phyloP scores from a whole-genome alignment of 2,888 invertebrate species.

The Noctua janthe region DNA sequence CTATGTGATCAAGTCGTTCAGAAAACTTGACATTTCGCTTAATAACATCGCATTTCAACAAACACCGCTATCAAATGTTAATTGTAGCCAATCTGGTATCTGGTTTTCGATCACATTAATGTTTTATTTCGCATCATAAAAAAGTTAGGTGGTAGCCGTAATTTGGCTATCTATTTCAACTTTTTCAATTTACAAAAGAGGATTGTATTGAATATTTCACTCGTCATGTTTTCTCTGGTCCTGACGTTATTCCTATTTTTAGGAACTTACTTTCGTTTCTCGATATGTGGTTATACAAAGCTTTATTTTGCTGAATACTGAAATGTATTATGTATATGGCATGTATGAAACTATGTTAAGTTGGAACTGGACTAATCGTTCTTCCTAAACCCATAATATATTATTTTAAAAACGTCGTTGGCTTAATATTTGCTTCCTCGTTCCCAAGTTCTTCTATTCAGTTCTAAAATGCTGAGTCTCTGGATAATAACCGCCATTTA shows the following conservation, averaged over 20 bases:
- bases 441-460: slow-evolving; percentile 63
- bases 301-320: neutral
- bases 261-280: neutral
- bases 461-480: slow-evolving; percentile 67
- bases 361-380: neutral
- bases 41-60: slow-evolving; percentile 47
- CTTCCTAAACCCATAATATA: neutral
- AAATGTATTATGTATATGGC: neutral
- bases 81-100: slow-evolving; percentile 35
- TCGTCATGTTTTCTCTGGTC: neutral
- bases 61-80: slow-evolving; percentile 55
- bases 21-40: slow-evolving; percentile 49
- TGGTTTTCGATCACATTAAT: slow-evolving; percentile 42
- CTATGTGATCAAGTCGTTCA: slow-evolving; percentile 58
- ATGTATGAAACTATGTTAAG: neutral
- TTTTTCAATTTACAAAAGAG: slow-evolving; percentile 18
- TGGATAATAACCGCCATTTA: slow-evolving; percentile 72
- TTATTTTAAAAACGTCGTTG: neutral
- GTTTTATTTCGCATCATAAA: slow-evolving; percentile 41
- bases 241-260: neutral
- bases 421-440: slow-evolving; percentile 14
- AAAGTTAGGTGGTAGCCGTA: slow-evolving; percentile 7
- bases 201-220: slow-evolving; percentile 9
- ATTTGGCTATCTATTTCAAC: slow-evolving; percentile 24
- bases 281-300: neutral